These are phyloP conservation scores for Drosophila lacicola DNA, from an alignment of 2,888 invertebrate genomes.

Conservation along the genomic window DNA sequence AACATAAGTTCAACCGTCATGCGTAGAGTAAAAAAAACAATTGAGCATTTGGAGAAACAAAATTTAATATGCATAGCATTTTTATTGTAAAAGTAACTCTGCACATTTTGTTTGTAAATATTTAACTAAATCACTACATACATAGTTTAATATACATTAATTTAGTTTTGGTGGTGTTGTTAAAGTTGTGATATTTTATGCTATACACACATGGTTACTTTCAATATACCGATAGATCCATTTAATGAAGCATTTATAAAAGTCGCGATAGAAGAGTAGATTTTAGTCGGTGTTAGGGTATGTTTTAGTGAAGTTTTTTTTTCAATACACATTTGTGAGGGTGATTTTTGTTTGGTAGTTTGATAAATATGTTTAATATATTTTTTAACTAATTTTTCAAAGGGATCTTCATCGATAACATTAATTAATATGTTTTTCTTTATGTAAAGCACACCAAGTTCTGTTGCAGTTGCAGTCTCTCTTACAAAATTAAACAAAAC, in stretches of 20 bases:
- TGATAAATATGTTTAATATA: conserved; percentile 39
- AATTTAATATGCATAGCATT: conserved; percentile 61
- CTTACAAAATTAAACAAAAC: conserved; percentile 71
- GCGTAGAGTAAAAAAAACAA: not conserved
- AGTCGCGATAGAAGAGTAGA: conserved; percentile 44
- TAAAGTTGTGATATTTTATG: conserved; percentile 60
- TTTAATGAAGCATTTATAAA: conserved; percentile 70
- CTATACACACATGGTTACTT: conserved; percentile 58
- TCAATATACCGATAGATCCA: conserved; percentile 51
- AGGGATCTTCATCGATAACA: conserved; percentile 46
- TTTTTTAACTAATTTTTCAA: conserved; percentile 46
- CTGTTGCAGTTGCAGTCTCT: conserved; percentile 73
- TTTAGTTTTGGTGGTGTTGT: conserved; percentile 76
- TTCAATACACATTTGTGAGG: conserved; percentile 25
- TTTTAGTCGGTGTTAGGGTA: conserved; percentile 9
- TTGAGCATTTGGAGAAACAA: conserved; percentile 48
- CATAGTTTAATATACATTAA: conserved; percentile 74
- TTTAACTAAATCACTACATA: conserved; percentile 72
- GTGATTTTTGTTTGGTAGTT: conserved; percentile 37
- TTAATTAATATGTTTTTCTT: conserved; percentile 57
- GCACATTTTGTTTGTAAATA: conserved; percentile 61
- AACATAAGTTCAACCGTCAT: not conserved
- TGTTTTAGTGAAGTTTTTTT: conserved; percentile 26
- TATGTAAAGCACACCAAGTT: conserved; percentile 78
- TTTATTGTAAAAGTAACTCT: conserved; percentile 68